These are phyloP conservation scores for Orthonychiurus folsomi DNA, from an alignment of 2,888 invertebrate genomes.

Conservation along the genomic window DNA sequence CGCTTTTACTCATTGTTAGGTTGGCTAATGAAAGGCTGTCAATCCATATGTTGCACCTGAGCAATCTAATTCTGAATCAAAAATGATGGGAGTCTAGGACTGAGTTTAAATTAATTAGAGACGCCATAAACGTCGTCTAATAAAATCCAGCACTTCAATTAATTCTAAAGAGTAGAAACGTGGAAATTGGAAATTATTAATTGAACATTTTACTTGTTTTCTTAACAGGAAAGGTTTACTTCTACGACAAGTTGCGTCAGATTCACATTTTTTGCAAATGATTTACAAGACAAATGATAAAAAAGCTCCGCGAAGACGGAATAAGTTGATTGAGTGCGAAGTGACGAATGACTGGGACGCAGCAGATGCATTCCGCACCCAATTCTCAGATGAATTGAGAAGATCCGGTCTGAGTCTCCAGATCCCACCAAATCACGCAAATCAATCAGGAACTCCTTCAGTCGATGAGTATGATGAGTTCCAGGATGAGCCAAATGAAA, in stretches of 20 bases:
- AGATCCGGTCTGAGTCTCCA: constrained; percentile 30
- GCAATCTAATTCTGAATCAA: not conserved
- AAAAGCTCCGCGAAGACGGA: constrained; percentile 15
- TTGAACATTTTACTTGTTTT: not conserved
- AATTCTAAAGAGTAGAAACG: not conserved
- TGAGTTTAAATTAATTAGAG: too few relatives aligned
- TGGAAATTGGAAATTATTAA: not conserved
- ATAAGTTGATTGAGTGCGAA: constrained; percentile 57
- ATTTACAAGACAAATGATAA: constrained; percentile 55
- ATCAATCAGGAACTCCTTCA: not conserved
- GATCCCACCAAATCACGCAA: constrained; percentile 20
- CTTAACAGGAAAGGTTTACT: constrained; percentile 46
- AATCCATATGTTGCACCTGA: not conserved
- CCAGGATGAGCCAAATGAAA: constrained; percentile 1
- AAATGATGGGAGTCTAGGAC: too few relatives aligned
- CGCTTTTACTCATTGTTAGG: too few relatives aligned
- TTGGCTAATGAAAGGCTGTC: not conserved
- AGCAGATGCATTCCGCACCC: constrained; percentile 53
- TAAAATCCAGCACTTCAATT: not conserved
- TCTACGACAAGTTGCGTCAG: constrained; percentile 60
- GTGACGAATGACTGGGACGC: constrained; percentile 51
- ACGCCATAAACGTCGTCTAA: too few relatives aligned
- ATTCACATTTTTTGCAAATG: constrained; percentile 58
- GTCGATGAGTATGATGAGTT: not conserved
- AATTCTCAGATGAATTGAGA: constrained; percentile 52